Conservation (phyloP, 2,888 invertebrate genomes). For the Hypena proboscidalis region DNA sequence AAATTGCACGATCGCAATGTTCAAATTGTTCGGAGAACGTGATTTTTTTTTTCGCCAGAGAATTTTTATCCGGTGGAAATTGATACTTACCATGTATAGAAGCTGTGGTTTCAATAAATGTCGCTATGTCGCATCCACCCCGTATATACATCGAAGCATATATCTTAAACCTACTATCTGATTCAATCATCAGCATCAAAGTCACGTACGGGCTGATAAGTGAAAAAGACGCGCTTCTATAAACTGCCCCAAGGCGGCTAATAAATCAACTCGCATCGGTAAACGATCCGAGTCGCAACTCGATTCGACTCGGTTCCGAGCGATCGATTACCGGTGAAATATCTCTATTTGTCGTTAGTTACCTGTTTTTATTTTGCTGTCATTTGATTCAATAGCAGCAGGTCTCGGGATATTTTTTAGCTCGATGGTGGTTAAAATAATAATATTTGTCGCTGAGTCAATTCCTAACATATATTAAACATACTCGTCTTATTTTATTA, state of each 20-base stretch:
- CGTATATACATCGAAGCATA: too few species aligned
- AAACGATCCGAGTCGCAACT: slow-evolving; percentile 42
- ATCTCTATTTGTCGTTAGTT: slow-evolving; percentile 37
- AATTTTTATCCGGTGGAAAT: too few species aligned
- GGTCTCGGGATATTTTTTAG: slow-evolving; percentile 2
- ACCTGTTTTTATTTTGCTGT: slow-evolving; percentile 31
- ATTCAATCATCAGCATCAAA: slow-evolving; percentile 11
- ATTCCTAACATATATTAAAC: neutral
- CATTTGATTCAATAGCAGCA: slow-evolving; percentile 16
- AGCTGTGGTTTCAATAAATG: too few species aligned
- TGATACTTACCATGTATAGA: too few species aligned
- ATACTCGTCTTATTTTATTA: slow-evolving; percentile 1
- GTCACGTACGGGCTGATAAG: slow-evolving; percentile 38
- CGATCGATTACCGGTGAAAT: slow-evolving; percentile 34
- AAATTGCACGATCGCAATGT: too few species aligned
- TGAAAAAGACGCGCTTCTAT: slow-evolving; percentile 42
- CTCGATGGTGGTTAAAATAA: neutral
- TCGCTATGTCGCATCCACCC: too few species aligned
- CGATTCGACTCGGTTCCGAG: slow-evolving; percentile 44
- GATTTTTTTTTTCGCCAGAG: neutral
- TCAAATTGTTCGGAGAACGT: neutral
- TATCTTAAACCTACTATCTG: slow-evolving; percentile 11
- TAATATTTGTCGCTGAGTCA: neutral
- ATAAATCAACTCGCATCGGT: slow-evolving; percentile 45
- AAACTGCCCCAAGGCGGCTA: slow-evolving; percentile 34